Percentiles rank a stretch among this genome's conserved stretches.
Evolutionary conservation across 1,140 invertebrate genomes (phyloP).

Genomic region (Nasonia vitripennis): DNA sequence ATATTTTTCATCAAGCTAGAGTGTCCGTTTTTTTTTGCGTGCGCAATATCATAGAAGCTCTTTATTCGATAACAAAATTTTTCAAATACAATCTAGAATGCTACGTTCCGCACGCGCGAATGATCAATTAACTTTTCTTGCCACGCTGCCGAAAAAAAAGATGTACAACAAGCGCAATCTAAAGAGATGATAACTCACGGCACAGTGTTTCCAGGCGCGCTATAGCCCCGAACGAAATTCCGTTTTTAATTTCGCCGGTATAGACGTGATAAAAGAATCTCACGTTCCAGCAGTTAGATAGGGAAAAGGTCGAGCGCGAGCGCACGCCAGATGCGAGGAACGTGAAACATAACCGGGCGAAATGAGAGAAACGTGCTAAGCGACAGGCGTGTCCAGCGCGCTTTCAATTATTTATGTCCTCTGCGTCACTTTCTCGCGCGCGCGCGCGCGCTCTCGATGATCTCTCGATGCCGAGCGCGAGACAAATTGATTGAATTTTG

Average conservation of each 20-base stretch:
- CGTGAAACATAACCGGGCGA: conserved; percentile 53
- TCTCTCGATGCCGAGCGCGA: background rate
- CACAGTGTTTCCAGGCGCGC: no score
- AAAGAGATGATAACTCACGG: conserved; percentile 22
- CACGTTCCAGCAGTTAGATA: conserved; percentile 52
- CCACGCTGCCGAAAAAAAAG: background rate
- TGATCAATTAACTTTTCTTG: background rate
- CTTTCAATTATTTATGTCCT: conserved; percentile 51
- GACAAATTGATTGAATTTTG: conserved; percentile 50
- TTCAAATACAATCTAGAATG: no score
- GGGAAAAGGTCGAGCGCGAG: conserved; percentile 54
- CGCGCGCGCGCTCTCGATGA: background rate
- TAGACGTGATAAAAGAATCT: conserved; percentile 53
- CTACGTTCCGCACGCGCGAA: background rate
- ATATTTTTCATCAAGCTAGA: no score
- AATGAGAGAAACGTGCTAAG: conserved; percentile 54
- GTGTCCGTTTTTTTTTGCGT: no score
- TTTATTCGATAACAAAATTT: background rate
- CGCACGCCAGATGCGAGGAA: conserved; percentile 54
- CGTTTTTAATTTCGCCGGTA: conserved; percentile 51
- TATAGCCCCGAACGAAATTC: conserved; percentile 19
- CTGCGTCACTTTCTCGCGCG: background rate
- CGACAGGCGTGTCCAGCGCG: conserved; percentile 29
- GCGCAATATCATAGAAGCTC: no score
- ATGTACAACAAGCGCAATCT: background rate